Base-by-base conservation (phyloP, 2,797 vertebrate genomes). In the Chelidonichthys spinosus region DNA sequence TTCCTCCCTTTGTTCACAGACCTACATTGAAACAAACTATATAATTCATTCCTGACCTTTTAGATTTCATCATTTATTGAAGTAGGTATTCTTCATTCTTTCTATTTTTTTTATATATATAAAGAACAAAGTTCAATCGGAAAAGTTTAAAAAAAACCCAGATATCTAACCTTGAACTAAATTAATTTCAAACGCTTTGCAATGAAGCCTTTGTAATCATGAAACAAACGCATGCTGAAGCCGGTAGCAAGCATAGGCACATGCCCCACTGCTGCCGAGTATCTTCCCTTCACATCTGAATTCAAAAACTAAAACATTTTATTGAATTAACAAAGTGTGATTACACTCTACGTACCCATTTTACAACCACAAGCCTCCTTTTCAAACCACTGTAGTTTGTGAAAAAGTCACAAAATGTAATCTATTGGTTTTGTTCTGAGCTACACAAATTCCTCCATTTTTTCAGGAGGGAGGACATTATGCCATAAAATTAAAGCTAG, bases 171-270 rank as follows among this genome's bases (percentile, higher is more conserved):
- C 1, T 3, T 25, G 36, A 44, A 32, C 36, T 18, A 40, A 43
- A n/a, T 32, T 17, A 18, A 61, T 69, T 64, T 44, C 66, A 72
- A 59, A 50, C 15, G 11, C 32, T 83, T 78, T 69, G 40, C 44
- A 50, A n/a, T 25, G 39, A 67, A 69, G n/a, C 13, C 32, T 13
- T 3, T 76, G 64, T 78, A 73, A 87, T 82, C 83, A 74, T 2
- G n/a, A n/a, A n/a, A n/a, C n/a, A n/a, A 33, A 58, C 46, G 7
- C 84, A 74, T 54, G 71, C 56, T n/a, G 46, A 47, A 15, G 7
- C 43, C 44, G 15, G 14, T 47, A 4, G 6, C 17, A n/a, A 47
- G 46, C 17, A n/a, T 7, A 3, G 14, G 7, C 15, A 25, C 25
- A 25, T 25, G 25, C 25, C 2, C 25, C 25, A 25, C 25, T 25